Base-by-base conservation (phyloP, 1,140 invertebrate genomes). In the Vollenhovia emeryi region DNA sequence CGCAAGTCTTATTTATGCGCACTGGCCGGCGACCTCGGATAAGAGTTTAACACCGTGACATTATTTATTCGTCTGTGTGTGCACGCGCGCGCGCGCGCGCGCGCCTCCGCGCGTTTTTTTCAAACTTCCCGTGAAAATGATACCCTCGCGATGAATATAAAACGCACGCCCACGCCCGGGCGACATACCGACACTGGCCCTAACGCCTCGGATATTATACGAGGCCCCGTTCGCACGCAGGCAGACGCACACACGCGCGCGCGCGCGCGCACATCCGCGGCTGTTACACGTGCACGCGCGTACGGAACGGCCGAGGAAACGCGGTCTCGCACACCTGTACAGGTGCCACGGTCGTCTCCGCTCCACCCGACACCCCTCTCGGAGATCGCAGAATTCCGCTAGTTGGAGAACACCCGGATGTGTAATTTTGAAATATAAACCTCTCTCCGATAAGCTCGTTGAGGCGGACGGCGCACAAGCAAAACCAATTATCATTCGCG, bases 91-190 rank as follows among this genome's bases (percentile, higher is more conserved):
- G 45, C 68, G 55, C 66, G 48, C 50, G 43, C 30, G 68, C 43
- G 57, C 57, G 40, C 71, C 18, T 40, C 9, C 15, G 45, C 68
- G 55, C 66, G 55, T 83, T 88, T 87, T 86, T 88, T 86, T 85
- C 66, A 89, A 90, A 87, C 86, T 89, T 87, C 82, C 68, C 82
- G 89, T 89, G 89, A 90, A 90, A 90, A 90, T 90, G 89, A 90
- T 90, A 90, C 89, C 88, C 87, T 68, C 86, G 88, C 89, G 89
- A 90, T 90, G 89, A 89, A 90, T 90, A 90, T 90, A 90, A 90
- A 90, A 90, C 88, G 88, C 86, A 89, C 89, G 89, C 89, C 89
- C 85, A 90, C 89, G 88, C 76, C 76, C 55, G 64, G 36, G 43
- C 80, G 80, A 89, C 89, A 89, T 86, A 86, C 86, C 89, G 86